A percentile compares a stretch with the other conserved stretches of the same genome.
Evolutionary conservation across 2,888 invertebrate species (phyloP).

Genomic region (Lochmaea crataegi): DNA sequence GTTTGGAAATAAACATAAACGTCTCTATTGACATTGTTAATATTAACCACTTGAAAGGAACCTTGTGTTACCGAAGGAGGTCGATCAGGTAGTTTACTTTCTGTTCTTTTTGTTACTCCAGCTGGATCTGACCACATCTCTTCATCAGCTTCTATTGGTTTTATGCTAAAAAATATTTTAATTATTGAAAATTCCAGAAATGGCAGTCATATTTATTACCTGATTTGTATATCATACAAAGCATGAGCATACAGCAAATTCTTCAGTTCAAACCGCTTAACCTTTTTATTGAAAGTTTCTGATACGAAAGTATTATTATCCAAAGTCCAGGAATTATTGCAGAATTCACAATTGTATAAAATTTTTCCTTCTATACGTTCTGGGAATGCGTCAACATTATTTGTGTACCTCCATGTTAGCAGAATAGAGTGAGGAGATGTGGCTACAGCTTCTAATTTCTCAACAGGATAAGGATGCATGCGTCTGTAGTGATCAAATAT

Average conservation of each 20-base stretch:
- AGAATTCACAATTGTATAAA: slow-evolving; percentile 68
- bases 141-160: slow-evolving; percentile 67
- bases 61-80: slow-evolving; percentile 80
- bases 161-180: slow-evolving; percentile 63
- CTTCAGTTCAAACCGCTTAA: slow-evolving; percentile 60
- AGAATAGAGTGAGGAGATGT: slow-evolving; percentile 66
- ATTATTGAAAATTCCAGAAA: background rate
- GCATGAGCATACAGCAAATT: slow-evolving; percentile 74
- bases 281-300: slow-evolving; percentile 7
- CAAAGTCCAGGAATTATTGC: slow-evolving; percentile 63
- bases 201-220: slow-evolving; percentile 11
- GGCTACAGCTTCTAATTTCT: slow-evolving; percentile 64
- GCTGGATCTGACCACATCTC: slow-evolving; percentile 79
- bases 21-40: slow-evolving; percentile 19
- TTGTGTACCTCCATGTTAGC: slow-evolving; percentile 67
- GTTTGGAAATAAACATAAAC: slow-evolving; percentile 85
- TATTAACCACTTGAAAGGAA: slow-evolving; percentile 72
- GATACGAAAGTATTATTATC: slow-evolving; percentile 19
- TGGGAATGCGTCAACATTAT: slow-evolving; percentile 67
- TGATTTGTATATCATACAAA: slow-evolving; percentile 79
- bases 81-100: slow-evolving; percentile 69
- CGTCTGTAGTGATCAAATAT: slow-evolving; percentile 42
- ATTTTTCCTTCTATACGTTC: slow-evolving; percentile 67
- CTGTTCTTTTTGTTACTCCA: slow-evolving; percentile 72
- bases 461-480: slow-evolving; percentile 66